Base-by-base conservation (phyloP, 1,140 invertebrate species). In the Pollicipes pollicipes region DNA sequence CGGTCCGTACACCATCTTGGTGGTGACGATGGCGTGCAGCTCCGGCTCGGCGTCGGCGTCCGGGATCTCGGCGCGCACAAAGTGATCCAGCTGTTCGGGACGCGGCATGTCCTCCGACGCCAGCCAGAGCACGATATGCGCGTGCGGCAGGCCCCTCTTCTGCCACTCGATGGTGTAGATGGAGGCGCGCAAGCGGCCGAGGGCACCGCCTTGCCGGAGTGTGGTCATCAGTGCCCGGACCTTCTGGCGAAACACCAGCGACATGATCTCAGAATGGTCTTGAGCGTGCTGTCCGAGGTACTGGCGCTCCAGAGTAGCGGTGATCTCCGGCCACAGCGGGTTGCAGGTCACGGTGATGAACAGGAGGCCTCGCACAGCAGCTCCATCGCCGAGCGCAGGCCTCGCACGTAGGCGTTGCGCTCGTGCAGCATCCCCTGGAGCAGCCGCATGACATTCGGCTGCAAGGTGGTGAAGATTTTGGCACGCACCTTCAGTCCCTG, bases 321-420 rank as follows among this genome's bases (percentile, higher is more conserved):
- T 68, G 58, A 81, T 79, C 71, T 82, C 80, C 27, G 63, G 67
- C 79, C 79, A 81, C 24, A 71, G 73, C n/a, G 78, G 76, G 70
- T 81, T 81, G 71, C 74, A 79, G 35, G 79, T 82, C 30, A 81
- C 76, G 13, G 80, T 81, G n/a, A 82, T 77, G 70, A 83, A 83
- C 1, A 82, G 73, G 74, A 74, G 70, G 75, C 72, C 8, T 73
- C 69, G 27, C 76, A 76, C 74, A 79, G 68, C 75, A 66, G 73
- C 75, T 78, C 75, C 68, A 77, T 73, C 72, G 78, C 78, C 69
- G 71, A 77, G 77, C 79, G 79, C 70, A 83, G 77, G 31, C 75
- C 72, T 72, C 70, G 72, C 72, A 80, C 70, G 32, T 77, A 77
- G 68, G 68, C 63, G 74, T 80, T 80, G 63, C 77, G 72, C 68